A percentile compares a stretch with the other conserved stretches of the same genome.
Conservation (phyloP, 2,797 vertebrate genomes). For the Amazonetta brasiliensis region DNA sequence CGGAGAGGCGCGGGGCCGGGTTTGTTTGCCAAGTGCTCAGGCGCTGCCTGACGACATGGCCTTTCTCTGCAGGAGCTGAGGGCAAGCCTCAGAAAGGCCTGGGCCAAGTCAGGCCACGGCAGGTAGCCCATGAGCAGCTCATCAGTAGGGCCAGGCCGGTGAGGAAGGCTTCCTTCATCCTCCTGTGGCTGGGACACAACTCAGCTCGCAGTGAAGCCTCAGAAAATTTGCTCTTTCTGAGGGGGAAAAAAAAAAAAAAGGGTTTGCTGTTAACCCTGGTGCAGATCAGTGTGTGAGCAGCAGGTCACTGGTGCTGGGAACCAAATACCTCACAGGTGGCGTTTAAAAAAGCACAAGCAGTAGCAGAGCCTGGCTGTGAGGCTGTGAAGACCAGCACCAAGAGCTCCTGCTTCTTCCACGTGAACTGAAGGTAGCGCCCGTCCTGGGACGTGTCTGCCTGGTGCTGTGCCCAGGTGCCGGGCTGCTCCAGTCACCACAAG, state of each 20-base stretch:
- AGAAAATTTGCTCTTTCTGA: not conserved
- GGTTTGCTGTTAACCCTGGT: not conserved
- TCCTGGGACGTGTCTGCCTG: not conserved
- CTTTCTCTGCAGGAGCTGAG: fast-evolving
- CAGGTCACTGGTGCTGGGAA: not conserved
- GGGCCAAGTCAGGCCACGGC: not conserved
- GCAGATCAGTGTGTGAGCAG: not conserved
- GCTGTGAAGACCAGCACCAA: not conserved
- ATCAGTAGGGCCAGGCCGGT: not conserved
- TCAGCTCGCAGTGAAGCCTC: not conserved
- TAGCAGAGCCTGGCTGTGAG: not conserved
- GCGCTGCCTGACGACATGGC: not conserved
- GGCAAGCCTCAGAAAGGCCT: not conserved
- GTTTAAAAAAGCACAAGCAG: too few relatives aligned
- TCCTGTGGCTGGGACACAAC: not conserved
- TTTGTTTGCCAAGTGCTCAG: not conserved
- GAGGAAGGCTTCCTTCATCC: not conserved
- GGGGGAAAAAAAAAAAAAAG: too few relatives aligned
- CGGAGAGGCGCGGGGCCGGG: fast-evolving
- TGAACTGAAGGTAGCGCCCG: not conserved
- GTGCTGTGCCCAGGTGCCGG: not conserved
- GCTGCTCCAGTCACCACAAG: not conserved
- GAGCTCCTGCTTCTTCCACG: not conserved
- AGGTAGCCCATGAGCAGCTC: not conserved
- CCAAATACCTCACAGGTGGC: not conserved